Evolutionary conservation across 2,797 vertebrate species (phyloP).

Genomic region (Cryptoblepharus egeriae): DNA sequence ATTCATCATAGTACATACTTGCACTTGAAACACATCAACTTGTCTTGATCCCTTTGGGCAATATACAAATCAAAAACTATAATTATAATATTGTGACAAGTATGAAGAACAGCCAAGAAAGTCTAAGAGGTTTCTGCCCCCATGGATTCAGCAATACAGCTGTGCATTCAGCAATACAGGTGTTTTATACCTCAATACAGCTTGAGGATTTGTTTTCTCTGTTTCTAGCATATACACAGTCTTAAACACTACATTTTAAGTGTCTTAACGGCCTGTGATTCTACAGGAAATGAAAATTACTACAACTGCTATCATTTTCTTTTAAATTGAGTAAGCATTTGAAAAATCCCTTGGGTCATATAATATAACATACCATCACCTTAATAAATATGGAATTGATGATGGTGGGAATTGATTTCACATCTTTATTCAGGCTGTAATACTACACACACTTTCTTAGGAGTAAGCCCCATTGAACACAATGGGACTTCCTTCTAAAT

Average conservation of each 20-base stretch:
- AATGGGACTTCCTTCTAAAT: too few relatives aligned
- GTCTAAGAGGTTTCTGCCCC: not conserved
- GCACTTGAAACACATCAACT: slow-evolving; percentile 61
- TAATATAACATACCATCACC: not conserved
- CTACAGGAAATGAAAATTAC: not conserved
- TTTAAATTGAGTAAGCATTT: not conserved
- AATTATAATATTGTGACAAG: slow-evolving; percentile 51
- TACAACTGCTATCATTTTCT: not conserved
- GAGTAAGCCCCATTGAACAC: too few relatives aligned
- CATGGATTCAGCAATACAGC: slow-evolving; percentile 11
- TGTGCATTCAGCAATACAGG: too few relatives aligned
- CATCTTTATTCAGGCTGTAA: not conserved
- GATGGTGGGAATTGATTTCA: not conserved
- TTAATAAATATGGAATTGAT: not conserved
- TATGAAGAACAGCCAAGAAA: slow-evolving; percentile 45
- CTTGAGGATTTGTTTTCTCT: not conserved
- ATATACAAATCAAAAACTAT: slow-evolving; percentile 53
- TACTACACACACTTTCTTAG: too few relatives aligned
- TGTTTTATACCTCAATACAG: too few relatives aligned
- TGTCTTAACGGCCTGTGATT: not conserved
- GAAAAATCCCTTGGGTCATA: not conserved
- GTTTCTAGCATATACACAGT: not conserved
- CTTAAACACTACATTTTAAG: not conserved
- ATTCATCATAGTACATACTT: slow-evolving; percentile 51
- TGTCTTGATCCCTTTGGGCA: slow-evolving; percentile 53